Percentiles rank a stretch among this genome's conserved stretches.
Conservation (phyloP, 2,888 invertebrate species). For the Stenurella melanura region DNA sequence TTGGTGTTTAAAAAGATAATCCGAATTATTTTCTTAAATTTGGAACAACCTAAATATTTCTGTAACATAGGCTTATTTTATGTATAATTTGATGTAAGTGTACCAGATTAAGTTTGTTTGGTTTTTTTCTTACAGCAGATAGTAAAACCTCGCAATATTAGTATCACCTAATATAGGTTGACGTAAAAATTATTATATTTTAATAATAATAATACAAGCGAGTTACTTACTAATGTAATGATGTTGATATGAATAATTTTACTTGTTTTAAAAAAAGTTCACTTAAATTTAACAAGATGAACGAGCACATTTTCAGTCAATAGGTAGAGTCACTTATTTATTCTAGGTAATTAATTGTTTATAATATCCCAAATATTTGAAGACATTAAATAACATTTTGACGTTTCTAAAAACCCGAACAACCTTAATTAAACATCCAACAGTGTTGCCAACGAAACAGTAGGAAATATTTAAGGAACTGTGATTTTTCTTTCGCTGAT, state of each 20-base stretch:
- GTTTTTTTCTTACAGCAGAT: too few relatives aligned
- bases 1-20: too few relatives aligned
- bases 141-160: too few relatives aligned
- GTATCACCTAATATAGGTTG: too few relatives aligned
- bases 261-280: neutral
- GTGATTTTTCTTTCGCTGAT: too few relatives aligned
- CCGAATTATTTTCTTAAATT: too few relatives aligned
- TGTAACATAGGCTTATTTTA: too few relatives aligned
- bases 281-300: neutral
- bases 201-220: neutral
- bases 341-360: neutral
- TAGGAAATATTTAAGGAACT: too few relatives aligned
- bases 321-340: neutral
- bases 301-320: neutral
- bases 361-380: neutral
- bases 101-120: too few relatives aligned
- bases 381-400: constrained; percentile 1
- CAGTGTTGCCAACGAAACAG: neutral
- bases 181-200: neutral
- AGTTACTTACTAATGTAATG: neutral
- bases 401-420: neutral
- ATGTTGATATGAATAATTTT: neutral
- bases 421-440: neutral
- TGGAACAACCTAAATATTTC: too few relatives aligned
- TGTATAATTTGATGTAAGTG: too few relatives aligned